Percentiles rank a stretch among this genome's conserved stretches.
Conservation (phyloP, 2,797 vertebrate species). For the Sternarchorhynchus goeldii region DNA sequence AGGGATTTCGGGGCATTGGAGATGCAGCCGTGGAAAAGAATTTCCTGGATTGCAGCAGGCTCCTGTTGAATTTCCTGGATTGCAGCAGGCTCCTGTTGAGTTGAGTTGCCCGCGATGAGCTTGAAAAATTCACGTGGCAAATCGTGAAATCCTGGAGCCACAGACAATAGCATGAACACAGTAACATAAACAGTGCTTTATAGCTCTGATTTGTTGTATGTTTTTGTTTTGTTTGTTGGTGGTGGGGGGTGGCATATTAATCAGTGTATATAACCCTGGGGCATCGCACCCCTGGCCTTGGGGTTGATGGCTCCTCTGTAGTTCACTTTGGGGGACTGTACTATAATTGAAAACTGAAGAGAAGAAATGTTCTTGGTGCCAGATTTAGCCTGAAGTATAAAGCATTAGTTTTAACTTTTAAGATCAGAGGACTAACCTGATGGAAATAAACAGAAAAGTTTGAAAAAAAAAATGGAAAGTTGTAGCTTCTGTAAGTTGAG, state of each 20-base stretch:
- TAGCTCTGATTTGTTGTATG: background rate
- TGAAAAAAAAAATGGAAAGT: too few species aligned
- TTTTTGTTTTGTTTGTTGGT: background rate
- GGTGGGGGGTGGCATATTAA: background rate
- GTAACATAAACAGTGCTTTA: constrained; percentile 6
- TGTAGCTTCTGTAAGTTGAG: too few species aligned
- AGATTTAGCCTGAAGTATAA: too few species aligned
- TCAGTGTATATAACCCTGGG: too few species aligned
- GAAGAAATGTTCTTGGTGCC: too few species aligned
- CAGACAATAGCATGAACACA: background rate
- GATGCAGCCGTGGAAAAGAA: background rate
- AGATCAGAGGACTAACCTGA: too few species aligned
- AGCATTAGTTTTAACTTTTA: too few species aligned
- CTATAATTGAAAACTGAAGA: too few species aligned
- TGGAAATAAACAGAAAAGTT: too few species aligned
- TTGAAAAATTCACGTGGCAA: background rate
- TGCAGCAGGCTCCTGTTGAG: background rate
- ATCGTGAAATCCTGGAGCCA: background rate
- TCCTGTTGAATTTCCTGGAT: background rate
- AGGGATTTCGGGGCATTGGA: background rate
- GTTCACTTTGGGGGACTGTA: too few species aligned
- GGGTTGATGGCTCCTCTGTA: too few species aligned
- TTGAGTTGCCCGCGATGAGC: background rate
- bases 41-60: background rate
- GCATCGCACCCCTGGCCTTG: too few species aligned